Percentiles rank a stretch among this genome's conserved stretches.
Evolutionary conservation across 2,888 invertebrate genomes (phyloP).

Genomic region (Dendrolimus pini): DNA sequence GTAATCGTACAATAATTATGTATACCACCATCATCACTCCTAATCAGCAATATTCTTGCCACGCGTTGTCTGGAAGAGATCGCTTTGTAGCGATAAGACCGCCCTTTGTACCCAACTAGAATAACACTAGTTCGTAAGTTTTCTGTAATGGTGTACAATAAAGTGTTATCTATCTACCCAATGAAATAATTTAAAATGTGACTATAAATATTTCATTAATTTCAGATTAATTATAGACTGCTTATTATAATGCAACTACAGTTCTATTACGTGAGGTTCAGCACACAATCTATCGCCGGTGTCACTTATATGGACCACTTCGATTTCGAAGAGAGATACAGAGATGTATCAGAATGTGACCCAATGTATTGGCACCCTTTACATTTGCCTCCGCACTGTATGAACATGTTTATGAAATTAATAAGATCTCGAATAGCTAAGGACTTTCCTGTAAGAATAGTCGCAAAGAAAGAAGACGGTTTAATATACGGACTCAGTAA

Average conservation of each 20-base stretch:
- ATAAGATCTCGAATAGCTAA: conserved; percentile 33
- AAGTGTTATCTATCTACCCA: no score
- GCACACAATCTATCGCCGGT: conserved; percentile 45
- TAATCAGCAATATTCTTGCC: no score
- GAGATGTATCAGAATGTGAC: conserved; percentile 49
- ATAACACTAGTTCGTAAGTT: no score
- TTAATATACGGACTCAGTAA: neutral
- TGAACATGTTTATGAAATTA: conserved; percentile 39
- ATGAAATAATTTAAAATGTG: no score
- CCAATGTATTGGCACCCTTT: conserved; percentile 60
- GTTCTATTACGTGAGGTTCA: conserved; percentile 7
- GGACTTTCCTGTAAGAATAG: conserved; percentile 24
- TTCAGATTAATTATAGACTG: conserved; percentile 2
- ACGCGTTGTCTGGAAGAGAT: no score
- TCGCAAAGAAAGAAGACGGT: conserved; percentile 18
- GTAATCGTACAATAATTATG: no score
- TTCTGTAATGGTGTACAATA: no score
- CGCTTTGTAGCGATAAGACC: no score
- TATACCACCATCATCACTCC: no score
- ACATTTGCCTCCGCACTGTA: conserved; percentile 52
- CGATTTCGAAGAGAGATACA: conserved; percentile 49
- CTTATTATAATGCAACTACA: neutral
- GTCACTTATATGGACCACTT: conserved; percentile 57
- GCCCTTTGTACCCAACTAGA: no score
- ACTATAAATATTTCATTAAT: neutral